A percentile compares a stretch with the other conserved stretches of the same genome.
phyloP scores from a whole-genome alignment of 2,888 invertebrate species.

The Patella ulyssiponensis region DNA sequence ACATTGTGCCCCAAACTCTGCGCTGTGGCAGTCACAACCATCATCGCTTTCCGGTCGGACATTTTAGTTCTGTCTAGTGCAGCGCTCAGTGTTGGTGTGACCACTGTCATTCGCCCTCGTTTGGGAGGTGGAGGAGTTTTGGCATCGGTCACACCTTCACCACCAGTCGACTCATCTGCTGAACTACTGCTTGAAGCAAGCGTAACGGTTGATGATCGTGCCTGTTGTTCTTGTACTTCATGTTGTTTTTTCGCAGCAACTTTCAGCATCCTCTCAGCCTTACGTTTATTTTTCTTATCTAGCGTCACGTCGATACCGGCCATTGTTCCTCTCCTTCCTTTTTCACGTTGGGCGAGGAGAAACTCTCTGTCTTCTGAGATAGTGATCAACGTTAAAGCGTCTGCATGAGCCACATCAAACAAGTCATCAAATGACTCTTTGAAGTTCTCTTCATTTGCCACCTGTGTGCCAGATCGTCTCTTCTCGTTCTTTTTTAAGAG shows the following conservation, averaged over 20 bases:
- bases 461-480: background rate
- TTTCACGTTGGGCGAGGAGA: background rate
- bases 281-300: background rate
- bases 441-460: background rate
- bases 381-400: background rate
- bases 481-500: constrained; percentile 12
- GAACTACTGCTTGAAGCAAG: constrained; percentile 8
- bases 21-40: constrained; percentile 11
- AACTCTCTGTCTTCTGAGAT: constrained; percentile 10
- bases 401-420: constrained; percentile 9
- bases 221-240: constrained; percentile 1
- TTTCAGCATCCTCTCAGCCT: background rate
- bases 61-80: background rate
- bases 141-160: background rate
- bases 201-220: background rate
- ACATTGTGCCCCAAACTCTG: constrained; percentile 4
- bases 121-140: background rate
- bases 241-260: background rate
- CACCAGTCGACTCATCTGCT: background rate
- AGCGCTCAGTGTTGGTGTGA: background rate
- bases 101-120: background rate
- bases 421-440: background rate
- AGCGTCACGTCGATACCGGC: constrained; percentile 7
- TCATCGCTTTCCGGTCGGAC: background rate
- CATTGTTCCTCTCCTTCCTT: background rate